Base-by-base conservation (phyloP, 1,140 invertebrate genomes). In the Drosophila triauraria region DNA sequence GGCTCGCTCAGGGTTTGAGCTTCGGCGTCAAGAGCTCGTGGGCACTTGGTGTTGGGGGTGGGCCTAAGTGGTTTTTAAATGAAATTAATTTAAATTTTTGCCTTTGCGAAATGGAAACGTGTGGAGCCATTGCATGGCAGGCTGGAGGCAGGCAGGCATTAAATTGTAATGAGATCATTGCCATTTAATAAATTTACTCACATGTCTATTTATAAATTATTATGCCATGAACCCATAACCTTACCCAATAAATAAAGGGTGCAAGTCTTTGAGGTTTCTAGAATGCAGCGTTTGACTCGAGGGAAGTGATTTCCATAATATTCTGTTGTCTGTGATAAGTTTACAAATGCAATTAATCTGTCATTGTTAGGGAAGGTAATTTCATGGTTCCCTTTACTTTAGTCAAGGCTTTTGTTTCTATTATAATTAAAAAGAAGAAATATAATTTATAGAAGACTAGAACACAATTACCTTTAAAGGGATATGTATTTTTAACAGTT, bases 41-140 rank as follows among this genome's bases (percentile, higher is more conserved):
- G 75, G 76, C 76, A 71, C 64, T 70, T 78, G 56, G 75, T 71
- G 58, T 83, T 88, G 84, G 84, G 84, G 84, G 84, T 88, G 84
- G 84, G 84, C 85, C 84, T 88, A 90, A 88, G 84, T 88, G 84
- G 80, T 84, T 88, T 88, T 88, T 88, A 88, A 88, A 88, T 90
- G 74, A 90, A 88, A 88, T 88, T 90, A 84, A 88, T 90, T 88
- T 90, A 84, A 87, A 88, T 88, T 74, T 80, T 59, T 58, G 30
- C 67, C 61, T 63, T 60, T 74, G 70, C 70, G 35, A 60, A 57
- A 42, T 25, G 68, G 42, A 70, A 72, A 74, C 70, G 60, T 62
- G 58, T 64, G 44, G 43, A 62, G 51, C 57, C 69, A 47, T 68
- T 78, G 50, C 44, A 69, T 38, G 43, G 43, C 23, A 25, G 53